Percentiles rank a stretch among this genome's conserved stretches.
Conservation (phyloP, 2,888 invertebrate genomes). For the Drosophila siamana region DNA sequence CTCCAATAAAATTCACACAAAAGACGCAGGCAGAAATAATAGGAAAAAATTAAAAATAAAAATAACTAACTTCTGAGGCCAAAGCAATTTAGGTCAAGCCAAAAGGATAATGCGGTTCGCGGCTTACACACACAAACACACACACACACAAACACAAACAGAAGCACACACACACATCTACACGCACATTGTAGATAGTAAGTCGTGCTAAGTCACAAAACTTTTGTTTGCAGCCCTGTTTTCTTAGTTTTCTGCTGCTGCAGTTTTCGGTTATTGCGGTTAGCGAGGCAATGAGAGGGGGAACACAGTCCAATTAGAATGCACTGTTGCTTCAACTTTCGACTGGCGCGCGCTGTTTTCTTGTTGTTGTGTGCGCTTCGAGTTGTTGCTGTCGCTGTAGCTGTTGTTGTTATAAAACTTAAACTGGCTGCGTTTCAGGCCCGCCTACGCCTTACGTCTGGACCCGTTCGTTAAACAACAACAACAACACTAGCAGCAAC, state of each 20-base stretch:
- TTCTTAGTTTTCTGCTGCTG: conserved; percentile 29
- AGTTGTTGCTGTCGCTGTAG: conserved; percentile 19
- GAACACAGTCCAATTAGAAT: conserved; percentile 66
- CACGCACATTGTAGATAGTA: conserved; percentile 14
- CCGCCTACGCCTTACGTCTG: conserved; percentile 66
- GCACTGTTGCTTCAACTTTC: conserved; percentile 67
- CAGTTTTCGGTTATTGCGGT: conserved; percentile 52
- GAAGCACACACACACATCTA: conserved; percentile 2
- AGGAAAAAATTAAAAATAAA: conserved; percentile 32
- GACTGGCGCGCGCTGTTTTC: conserved; percentile 48
- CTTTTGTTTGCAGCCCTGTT: conserved; percentile 56
- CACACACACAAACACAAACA: conserved; percentile 8
- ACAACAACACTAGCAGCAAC: conserved; percentile 30
- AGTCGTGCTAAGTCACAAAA: conserved; percentile 55
- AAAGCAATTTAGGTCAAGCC: conserved; percentile 73
- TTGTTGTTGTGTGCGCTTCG: conserved; percentile 22
- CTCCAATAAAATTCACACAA: conserved; percentile 61
- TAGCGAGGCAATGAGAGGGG: neutral
- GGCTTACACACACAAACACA: conserved; percentile 39
- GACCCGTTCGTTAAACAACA: conserved; percentile 65
- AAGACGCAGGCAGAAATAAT: conserved; percentile 29
- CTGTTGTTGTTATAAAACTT: conserved; percentile 42
- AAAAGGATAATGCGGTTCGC: conserved; percentile 70
- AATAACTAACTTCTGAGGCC: conserved; percentile 32
- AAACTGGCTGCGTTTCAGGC: conserved; percentile 66